Evolutionary conservation across 2,797 vertebrate genomes (phyloP), one percentile per base, ranked within the genome.

Genomic region (Vultur gryphus): DNA sequence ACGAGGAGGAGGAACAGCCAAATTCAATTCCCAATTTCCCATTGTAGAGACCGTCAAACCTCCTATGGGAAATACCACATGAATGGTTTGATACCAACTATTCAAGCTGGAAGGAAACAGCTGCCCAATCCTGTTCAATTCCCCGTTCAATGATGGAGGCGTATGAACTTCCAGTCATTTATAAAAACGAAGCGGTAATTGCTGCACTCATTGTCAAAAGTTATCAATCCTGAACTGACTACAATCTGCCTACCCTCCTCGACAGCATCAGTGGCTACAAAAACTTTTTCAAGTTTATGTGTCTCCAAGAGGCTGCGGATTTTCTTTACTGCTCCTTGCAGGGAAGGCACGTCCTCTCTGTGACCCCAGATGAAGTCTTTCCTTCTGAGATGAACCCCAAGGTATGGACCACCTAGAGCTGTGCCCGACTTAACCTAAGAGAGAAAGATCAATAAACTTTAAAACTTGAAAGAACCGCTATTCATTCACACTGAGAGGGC

Each of bases 311-410:
- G 98, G 95, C 98, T 98, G 43, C 46, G 98, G 58, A 99, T 99
- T 97, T 98, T 99, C 97, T 98, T 98, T 35, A 98, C 99, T 1
- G 99, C 99, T 29, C 98, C 99, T 41, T 98, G 98, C n/a, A 99
- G 98, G 92, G 99, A 99, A 65, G 99, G 99, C 29, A 99, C 99
- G 0, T 99, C 99, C 52, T 99, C 99, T 97, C 99, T 98, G 98
- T 99, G 99, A 67, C 99, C 99, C 99, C 99, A 99, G 94, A 99
- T 98, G 55, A 99, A 99, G 96, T 99, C 99, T 89, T 98, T 99
- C 65, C 99, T 98, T 69, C 99, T 98, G 55, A 99, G 98, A 90
- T 99, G 99, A 41, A 99, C 99, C 1, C 97, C 99, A 8, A 99
- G 98, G 94, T 99, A 99, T 0, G 99, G 98, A 7, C 99, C 99